Evolutionary conservation across 2,888 invertebrate species (phyloP), one percentile per base, ranked within the genome.

Genomic region (Cephus rjabovi): DNA sequence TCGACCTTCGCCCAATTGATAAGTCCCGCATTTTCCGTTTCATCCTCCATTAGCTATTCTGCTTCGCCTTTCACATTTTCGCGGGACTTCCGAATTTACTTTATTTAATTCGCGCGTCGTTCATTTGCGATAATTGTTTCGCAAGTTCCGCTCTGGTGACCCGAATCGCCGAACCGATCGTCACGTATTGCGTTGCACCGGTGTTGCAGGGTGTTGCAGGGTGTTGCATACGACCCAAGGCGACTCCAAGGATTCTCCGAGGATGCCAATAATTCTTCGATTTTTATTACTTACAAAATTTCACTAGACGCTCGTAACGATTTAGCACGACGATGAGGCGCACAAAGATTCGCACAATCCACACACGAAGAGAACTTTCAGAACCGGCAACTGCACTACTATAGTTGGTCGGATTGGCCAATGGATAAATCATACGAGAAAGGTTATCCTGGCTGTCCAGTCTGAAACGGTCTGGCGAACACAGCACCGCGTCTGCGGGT

Each of bases 1-100:
- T 73, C 31, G 33, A 74, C 79, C 81, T 81, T 81, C 75, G 74
- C 78, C 75, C 69, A 77, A 33, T 74, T 75, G 78, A 78, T 79
- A 78, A 73, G 31, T 68, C 78, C 78, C 77, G 78, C 76, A 81
- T 68, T 56, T 56, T 56, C 23, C 56, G 56, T 9, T 56, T 56
- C 6, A 56, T 23, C 56, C 56, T 15, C 56, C 9, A 56, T 56
- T 56, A 56, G 9, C 56, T 56, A 9, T 23, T 56, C 23, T 23
- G 2, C 56, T 23, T 56, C 15, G 56, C 56, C 56, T 56, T 56
- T 56, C 23, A 56, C 23, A 56, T 56, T 56, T 56, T 56, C 56
- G 23, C 23, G 56, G 56, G 23, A 23, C 56, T 23, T 23, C 56
- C 56, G 56, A 56, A 56, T 56, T 56, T 23, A 1, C 9, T 56